A percentile compares a stretch with the other conserved stretches of the same genome.
Evolutionary conservation across 2,797 vertebrate species (phyloP).

Genomic region (Sciurus carolinensis): DNA sequence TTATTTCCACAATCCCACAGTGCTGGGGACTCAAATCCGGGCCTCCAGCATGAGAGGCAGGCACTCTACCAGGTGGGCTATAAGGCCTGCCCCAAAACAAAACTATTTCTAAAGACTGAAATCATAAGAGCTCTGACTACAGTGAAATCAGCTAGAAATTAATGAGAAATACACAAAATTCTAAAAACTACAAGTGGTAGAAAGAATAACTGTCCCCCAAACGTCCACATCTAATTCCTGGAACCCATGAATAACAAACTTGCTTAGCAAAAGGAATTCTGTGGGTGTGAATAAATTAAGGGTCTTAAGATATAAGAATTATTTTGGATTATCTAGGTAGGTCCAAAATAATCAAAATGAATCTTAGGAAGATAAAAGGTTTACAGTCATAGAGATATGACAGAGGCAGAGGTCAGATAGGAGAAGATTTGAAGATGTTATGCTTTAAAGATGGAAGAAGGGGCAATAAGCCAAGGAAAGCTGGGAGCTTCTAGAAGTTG

Average conservation of each 20-base stretch:
- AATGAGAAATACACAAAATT: neutral
- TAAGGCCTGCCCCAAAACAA: neutral
- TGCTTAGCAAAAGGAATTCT: neutral
- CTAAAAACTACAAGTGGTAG: neutral
- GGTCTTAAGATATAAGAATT: neutral
- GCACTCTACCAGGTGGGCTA: too few relatives aligned
- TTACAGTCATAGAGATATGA: neutral
- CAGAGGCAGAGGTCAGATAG: neutral
- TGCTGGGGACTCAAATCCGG: too few relatives aligned
- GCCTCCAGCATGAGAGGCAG: too few relatives aligned
- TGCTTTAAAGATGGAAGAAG: neutral
- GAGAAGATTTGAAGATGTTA: neutral
- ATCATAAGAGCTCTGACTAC: neutral
- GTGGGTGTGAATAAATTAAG: neutral
- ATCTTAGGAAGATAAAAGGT: neutral
- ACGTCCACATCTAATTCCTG: neutral
- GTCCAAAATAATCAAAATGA: neutral
- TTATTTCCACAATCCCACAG: too few relatives aligned
- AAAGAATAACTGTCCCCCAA: neutral
- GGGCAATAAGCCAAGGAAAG: neutral
- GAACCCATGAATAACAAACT: neutral
- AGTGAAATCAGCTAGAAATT: constrained; percentile 3
- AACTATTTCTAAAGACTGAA: constrained; percentile 41
- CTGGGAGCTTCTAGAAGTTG: neutral
- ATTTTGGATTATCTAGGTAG: neutral